A percentile compares a stretch with the other conserved stretches of the same genome.
Conservation (phyloP, 2,797 vertebrate species). For the Sebastolobus alascanus region DNA sequence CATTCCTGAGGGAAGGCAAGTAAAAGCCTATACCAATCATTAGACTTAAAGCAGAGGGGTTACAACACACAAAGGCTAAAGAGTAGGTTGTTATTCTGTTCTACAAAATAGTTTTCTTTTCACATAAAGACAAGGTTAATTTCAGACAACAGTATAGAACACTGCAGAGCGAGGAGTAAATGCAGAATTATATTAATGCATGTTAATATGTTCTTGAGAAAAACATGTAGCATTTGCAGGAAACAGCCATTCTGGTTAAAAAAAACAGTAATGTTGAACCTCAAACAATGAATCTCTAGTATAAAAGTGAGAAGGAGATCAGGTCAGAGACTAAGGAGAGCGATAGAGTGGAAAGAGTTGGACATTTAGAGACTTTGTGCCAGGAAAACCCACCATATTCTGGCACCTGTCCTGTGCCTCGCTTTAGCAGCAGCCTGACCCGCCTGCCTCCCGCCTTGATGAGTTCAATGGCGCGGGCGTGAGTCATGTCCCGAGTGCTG, state of each 20-base stretch:
- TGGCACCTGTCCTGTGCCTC: conserved; percentile 98
- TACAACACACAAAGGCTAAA: conserved; percentile 82
- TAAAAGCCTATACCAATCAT: conserved; percentile 99
- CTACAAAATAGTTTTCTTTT: conserved; percentile 41
- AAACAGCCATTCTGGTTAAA: conserved; percentile 36
- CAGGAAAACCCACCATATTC: conserved; percentile 94
- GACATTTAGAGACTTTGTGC: conserved; percentile 1
- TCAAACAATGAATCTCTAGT: conserved; percentile 25
- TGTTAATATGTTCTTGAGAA: conserved; percentile 61
- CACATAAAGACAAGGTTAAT: conserved; percentile 34
- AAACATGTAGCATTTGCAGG: conserved; percentile 22
- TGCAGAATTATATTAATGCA: conserved; percentile 53
- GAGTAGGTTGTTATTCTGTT: conserved; percentile 41
- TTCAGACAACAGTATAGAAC: conserved; percentile 41
- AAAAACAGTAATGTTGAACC: conserved; percentile 32
- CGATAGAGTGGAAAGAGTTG: background rate
- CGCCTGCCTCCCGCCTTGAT: conserved; percentile 98
- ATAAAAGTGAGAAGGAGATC: conserved; percentile 7
- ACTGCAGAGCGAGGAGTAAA: conserved; percentile 24
- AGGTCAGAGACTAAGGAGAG: background rate
- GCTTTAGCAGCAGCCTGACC: conserved; percentile 95
- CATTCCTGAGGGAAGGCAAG: conserved; percentile 99
- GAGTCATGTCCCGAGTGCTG: conserved; percentile 99
- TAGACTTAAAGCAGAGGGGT: conserved; percentile 94
- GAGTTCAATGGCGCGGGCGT: conserved; percentile 97